Base-by-base conservation (phyloP, 2,113 vertebrate genomes). In the Oncorhynchus kisutch region DNA sequence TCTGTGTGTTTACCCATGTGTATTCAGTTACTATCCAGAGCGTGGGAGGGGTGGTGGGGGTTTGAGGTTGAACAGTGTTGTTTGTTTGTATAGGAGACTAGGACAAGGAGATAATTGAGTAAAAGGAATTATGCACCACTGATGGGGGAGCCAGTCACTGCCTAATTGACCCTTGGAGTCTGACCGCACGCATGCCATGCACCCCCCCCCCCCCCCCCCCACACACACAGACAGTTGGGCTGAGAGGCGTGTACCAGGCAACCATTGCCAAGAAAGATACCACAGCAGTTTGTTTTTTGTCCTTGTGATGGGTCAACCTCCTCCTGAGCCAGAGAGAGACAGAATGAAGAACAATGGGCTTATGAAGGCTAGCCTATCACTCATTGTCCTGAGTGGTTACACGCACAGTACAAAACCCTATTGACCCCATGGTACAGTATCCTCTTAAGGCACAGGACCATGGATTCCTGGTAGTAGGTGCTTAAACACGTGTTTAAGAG, bases 231-330 rank as follows among this genome's bases (percentile, higher is more conserved):
- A 67, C 67, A 22, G 9, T 2, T 67, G 65, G 27, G 9, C 24
- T 29, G 59, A 59, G 71, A n/a, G 65, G 45, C 73, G 29, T 39
- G 59, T 82, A 79, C 68, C 76, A 54, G 24, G 75, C 77, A 73
- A 80, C 60, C 24, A 67, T 65, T 67, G 65, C 60, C 27, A 73
- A 71, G 85, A 72, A 66, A 18, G 64, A 76, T 54, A 18, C 16
- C 13, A 73, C 48, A 48, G 24, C 48, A 48, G 24, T 73, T 27
- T 49, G 31, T 48, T 54, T 3, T 34, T 7, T 31, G 83, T 81
- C 84, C 83, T 85, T 88, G 78, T 73, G 18, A 5, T 78, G 65
- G 73, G 85, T 81, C 78, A 83, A 22, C 11, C 57, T 34, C 24
- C 4, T 62, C 59, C 31, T n/a, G n/a, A 65, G 34, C 29, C 12